These are phyloP conservation scores for Timema podura DNA, from an alignment of 2,888 invertebrate species.

Conservation along the genomic window DNA sequence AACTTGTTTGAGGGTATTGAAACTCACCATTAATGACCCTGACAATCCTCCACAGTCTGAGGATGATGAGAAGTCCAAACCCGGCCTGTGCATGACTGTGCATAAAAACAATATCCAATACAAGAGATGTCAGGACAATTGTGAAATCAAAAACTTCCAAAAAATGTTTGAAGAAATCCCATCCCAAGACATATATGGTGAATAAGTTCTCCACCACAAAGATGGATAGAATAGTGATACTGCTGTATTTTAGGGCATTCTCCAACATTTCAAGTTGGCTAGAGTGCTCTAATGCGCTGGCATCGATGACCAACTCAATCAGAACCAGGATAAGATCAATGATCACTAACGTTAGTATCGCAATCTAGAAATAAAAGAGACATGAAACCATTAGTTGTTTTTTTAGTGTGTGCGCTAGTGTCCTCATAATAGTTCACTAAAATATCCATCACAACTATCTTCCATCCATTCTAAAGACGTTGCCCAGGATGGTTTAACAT, in stretches of 20 bases:
- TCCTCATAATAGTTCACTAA: too few species aligned
- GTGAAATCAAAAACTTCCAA: slow-evolving; percentile 1
- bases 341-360: slow-evolving; percentile 1
- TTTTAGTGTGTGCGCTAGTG: too few species aligned
- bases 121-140: background rate
- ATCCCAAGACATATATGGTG: slow-evolving; percentile 2
- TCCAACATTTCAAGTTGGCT: background rate
- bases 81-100: background rate
- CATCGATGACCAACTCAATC: background rate
- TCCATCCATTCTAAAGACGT: too few species aligned
- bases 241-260: slow-evolving; percentile 1
- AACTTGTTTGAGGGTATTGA: too few species aligned
- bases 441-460: too few species aligned
- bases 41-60: slow-evolving; percentile 9
- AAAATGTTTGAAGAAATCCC: background rate
- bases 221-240: background rate
- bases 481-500: too few species aligned
- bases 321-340: background rate
- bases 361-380: too few species aligned
- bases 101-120: background rate
- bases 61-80: background rate
- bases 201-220: slow-evolving; percentile 5
- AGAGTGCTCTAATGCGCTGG: background rate
- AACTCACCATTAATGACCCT: slow-evolving; percentile 7
- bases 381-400: too few species aligned